These are phyloP conservation scores for Gymnopithys bicolor DNA, from an alignment of 2,797 vertebrate genomes.

Conservation along the genomic window DNA sequence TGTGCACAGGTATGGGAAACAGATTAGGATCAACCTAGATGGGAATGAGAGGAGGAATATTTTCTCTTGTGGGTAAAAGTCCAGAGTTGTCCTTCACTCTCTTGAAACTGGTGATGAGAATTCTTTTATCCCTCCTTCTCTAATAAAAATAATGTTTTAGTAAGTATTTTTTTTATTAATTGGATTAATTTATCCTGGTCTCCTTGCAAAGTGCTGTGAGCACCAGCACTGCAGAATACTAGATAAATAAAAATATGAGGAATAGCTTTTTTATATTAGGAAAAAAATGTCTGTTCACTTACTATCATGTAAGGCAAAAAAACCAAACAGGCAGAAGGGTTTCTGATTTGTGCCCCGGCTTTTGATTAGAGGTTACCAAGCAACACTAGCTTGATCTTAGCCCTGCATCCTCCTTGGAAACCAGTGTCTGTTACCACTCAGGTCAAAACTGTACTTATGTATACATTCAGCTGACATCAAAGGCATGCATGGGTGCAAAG, in stretches of 20 bases:
- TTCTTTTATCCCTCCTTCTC: not conserved
- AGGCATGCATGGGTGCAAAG: not conserved
- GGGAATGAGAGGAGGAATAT: not conserved
- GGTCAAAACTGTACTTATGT: not conserved
- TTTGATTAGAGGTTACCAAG: constrained; percentile 21
- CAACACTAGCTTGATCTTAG: not conserved
- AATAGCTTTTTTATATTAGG: not conserved
- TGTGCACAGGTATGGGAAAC: not conserved
- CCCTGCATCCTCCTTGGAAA: not conserved
- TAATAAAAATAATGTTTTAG: not conserved
- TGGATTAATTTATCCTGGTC: not conserved
- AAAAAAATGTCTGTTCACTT: not conserved
- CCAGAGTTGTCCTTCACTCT: not conserved
- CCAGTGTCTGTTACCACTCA: not conserved
- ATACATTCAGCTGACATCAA: constrained; percentile 27
- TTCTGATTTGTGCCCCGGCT: not conserved
- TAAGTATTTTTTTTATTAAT: not conserved
- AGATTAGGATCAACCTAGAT: not conserved
- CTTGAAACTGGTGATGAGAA: not conserved
- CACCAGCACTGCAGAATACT: not conserved
- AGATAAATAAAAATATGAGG: not conserved
- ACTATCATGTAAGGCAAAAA: not conserved
- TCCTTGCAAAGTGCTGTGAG: not conserved
- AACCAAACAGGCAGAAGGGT: not conserved
- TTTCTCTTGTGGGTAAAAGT: not conserved